phyloP scores from a whole-genome alignment of 2,888 invertebrate genomes.

The Amiota communis region DNA sequence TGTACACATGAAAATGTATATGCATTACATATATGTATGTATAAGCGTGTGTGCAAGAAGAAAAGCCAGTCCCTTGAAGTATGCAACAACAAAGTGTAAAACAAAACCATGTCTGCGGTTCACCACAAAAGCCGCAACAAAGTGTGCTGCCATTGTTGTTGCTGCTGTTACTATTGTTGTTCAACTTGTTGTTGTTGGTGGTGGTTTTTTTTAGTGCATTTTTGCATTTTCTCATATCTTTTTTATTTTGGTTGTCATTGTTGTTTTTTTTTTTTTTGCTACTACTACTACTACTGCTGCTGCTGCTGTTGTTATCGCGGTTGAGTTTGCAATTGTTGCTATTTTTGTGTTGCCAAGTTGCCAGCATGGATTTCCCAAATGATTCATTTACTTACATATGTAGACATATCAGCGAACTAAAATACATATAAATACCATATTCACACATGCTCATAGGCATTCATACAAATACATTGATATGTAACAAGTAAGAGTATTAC shows the following conservation, averaged over 20 bases:
- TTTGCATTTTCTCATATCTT: no score
- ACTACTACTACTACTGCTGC: background rate
- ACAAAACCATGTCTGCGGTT: slow-evolving; percentile 1
- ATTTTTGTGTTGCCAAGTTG: background rate
- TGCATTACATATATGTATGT: background rate
- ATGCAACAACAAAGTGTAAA: background rate
- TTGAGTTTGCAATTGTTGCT: no score
- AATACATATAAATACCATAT: no score
- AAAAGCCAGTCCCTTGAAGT: background rate
- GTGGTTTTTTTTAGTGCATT: no score
- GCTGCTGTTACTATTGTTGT: background rate
- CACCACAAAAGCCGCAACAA: slow-evolving; percentile 10
- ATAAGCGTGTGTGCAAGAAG: background rate
- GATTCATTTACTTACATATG: slow-evolving; percentile 1
- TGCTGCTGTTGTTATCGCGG: background rate
- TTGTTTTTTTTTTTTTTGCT: background rate
- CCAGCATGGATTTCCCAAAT: slow-evolving; percentile 16
- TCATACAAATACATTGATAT: background rate
- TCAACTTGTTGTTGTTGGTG: background rate
- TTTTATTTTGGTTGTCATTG: no score
- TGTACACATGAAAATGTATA: background rate
- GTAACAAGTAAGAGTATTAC: background rate
- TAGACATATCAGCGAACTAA: no score
- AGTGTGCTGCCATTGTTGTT: background rate
- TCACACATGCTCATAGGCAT: no score